phyloP scores from a whole-genome alignment of 2,888 invertebrate species.

The Tillus elongatus region DNA sequence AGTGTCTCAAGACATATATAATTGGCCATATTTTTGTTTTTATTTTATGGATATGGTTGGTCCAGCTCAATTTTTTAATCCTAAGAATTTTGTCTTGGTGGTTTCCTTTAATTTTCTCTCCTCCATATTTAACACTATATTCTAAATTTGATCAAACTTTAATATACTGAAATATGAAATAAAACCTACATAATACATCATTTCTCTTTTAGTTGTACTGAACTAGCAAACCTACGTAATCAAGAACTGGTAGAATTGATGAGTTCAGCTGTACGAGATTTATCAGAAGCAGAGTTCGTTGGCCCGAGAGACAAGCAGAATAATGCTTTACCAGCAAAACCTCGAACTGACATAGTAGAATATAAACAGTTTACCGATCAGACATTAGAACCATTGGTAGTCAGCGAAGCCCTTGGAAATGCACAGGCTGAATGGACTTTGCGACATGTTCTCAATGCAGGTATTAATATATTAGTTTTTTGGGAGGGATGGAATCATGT shows the following conservation, averaged over 20 bases:
- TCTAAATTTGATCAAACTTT: too few species aligned
- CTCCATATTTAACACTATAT: too few species aligned
- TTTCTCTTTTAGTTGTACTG: constrained; percentile 59
- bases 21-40: too few species aligned
- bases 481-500: too few species aligned
- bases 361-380: constrained; percentile 30
- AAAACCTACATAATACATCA: too few species aligned
- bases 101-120: too few species aligned
- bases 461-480: constrained; percentile 32
- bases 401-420: constrained; percentile 46
- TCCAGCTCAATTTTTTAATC: too few species aligned
- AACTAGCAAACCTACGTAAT: constrained; percentile 70
- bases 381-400: constrained; percentile 34
- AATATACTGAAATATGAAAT: too few species aligned
- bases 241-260: constrained; percentile 81
- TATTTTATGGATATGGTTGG: too few species aligned
- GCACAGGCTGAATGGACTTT: constrained; percentile 74
- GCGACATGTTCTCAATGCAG: constrained; percentile 70
- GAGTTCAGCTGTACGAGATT: constrained; percentile 79
- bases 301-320: constrained; percentile 79
- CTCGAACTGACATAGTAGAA: constrained; percentile 34
- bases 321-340: constrained; percentile 67
- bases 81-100: too few species aligned
- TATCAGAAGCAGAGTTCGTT: constrained; percentile 84
- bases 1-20: too few species aligned